phyloP scores from a whole-genome alignment of 2,113 vertebrate genomes.

The Ia io region DNA sequence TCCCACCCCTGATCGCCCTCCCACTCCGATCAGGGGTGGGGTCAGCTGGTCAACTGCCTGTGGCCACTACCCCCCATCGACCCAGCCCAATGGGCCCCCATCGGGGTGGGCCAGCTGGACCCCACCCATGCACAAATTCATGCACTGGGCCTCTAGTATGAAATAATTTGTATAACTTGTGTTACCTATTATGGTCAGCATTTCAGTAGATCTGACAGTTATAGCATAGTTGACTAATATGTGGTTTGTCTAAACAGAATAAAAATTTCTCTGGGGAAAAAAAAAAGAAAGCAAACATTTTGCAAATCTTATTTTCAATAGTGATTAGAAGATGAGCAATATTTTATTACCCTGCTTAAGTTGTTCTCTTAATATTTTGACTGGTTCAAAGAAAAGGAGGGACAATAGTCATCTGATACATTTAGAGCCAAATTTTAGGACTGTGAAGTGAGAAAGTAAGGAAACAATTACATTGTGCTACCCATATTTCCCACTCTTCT shows the following conservation, averaged over 20 bases:
- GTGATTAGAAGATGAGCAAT: neutral
- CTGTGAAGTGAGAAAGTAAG: neutral
- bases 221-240: neutral
- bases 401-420: neutral
- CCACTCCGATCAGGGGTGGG: too few relatives aligned
- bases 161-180: neutral
- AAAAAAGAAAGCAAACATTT: neutral
- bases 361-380: slow-evolving; percentile 24
- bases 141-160: too few relatives aligned
- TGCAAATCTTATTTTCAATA: slow-evolving; percentile 6
- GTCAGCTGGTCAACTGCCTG: too few relatives aligned
- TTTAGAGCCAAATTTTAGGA: neutral
- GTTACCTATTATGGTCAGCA: neutral
- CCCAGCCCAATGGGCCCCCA: too few relatives aligned
- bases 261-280: neutral
- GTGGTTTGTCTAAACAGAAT: slow-evolving; percentile 23
- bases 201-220: neutral
- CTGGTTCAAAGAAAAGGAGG: neutral
- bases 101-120: too few relatives aligned
- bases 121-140: too few relatives aligned
- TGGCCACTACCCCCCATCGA: too few relatives aligned
- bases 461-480: neutral
- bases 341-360: neutral
- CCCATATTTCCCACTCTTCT: neutral
- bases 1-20: too few relatives aligned